Conservation (phyloP, 1,140 invertebrate species). For the Doryteuthis pealeii region DNA sequence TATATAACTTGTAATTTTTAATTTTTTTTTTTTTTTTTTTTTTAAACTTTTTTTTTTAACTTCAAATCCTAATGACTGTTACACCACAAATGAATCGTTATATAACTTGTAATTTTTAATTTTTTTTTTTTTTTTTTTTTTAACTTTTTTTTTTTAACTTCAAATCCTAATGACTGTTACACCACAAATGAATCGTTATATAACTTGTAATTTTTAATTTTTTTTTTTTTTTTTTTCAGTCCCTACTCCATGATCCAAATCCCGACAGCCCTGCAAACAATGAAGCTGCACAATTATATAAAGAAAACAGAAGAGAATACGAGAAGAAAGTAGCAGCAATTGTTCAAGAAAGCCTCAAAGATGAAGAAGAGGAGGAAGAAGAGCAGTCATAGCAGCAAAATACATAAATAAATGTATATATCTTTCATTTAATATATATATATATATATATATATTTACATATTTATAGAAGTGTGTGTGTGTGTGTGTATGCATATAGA, state of each 20-base stretch:
- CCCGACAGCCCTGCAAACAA: constrained; percentile 62
- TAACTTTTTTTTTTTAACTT: no score
- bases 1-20: no score
- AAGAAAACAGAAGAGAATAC: constrained; percentile 61
- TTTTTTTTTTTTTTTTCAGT: constrained; percentile 52
- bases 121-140: no score
- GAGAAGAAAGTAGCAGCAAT: constrained; percentile 59
- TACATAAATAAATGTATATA: constrained; percentile 9
- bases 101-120: no score
- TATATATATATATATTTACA: background rate
- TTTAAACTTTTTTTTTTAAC: no score
- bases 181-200: no score
- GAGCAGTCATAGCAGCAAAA: constrained; percentile 20
- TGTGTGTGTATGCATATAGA: background rate
- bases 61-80: no score
- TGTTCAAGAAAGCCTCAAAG: constrained; percentile 58
- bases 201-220: no score
- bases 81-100: no score
- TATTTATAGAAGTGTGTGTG: background rate
- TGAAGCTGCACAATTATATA: constrained; percentile 60
- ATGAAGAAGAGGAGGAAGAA: constrained; percentile 54
- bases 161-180: no score
- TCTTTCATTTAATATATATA: constrained; percentile 5
- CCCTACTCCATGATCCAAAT: constrained; percentile 61
- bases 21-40: no score